These are phyloP conservation scores for Cistogaster globosa DNA, from an alignment of 2,888 invertebrate species.

Conservation along the genomic window DNA sequence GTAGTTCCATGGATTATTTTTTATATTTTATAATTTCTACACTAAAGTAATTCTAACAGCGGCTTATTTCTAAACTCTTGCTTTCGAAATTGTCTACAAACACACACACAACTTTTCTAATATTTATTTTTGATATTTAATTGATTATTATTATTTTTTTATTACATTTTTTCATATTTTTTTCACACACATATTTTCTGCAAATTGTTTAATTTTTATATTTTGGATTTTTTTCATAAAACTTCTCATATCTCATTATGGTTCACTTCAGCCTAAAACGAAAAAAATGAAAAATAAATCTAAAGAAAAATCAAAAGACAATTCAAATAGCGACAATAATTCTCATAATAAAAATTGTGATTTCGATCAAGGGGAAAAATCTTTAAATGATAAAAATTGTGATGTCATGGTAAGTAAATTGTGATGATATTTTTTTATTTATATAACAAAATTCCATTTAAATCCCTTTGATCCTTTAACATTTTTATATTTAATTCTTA, in stretches of 20 bases:
- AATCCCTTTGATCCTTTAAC: background rate
- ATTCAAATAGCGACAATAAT: conserved; percentile 64
- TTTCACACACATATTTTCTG: background rate
- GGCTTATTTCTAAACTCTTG: conserved; percentile 39
- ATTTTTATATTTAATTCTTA: background rate
- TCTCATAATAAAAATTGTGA: conserved; percentile 63
- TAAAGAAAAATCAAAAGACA: conserved; percentile 74
- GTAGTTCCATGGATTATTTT: background rate
- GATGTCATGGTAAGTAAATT: conserved; percentile 81
- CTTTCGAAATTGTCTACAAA: background rate
- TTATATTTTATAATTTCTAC: background rate
- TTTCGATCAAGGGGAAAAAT: conserved; percentile 68
- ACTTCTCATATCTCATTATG: conserved; percentile 57
- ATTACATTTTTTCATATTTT: background rate
- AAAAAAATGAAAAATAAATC: conserved; percentile 77
- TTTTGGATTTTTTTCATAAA: conserved; percentile 35
- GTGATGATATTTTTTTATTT: conserved; percentile 8
- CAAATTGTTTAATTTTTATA: conserved; percentile 21
- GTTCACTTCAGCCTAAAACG: conserved; percentile 70
- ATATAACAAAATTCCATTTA: conserved; percentile 17
- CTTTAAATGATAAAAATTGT: conserved; percentile 79
- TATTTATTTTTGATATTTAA: conserved; percentile 2
- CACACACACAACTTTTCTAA: background rate
- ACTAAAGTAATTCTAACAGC: conserved; percentile 36
- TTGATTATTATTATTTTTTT: conserved; percentile 10